Conservation (phyloP, 2,113 vertebrate genomes). For the Python bivittatus region DNA sequence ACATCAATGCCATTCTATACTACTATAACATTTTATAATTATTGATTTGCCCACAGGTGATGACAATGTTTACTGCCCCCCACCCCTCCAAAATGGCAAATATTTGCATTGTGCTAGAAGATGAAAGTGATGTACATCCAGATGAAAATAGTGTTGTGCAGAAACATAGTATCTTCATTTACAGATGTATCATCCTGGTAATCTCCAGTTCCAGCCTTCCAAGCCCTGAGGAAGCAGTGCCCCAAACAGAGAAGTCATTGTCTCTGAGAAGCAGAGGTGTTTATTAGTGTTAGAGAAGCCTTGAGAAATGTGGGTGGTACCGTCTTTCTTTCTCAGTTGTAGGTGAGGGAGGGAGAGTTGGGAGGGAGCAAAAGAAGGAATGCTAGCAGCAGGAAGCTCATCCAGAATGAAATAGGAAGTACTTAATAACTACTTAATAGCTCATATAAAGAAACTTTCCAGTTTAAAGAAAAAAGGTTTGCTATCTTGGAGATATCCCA, state of each 20-base stretch:
- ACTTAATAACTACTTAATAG: background rate
- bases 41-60: background rate
- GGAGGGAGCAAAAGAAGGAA: background rate
- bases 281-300: background rate
- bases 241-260: background rate
- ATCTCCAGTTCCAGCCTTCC: background rate
- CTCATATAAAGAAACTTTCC: background rate
- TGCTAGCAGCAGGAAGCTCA: background rate
- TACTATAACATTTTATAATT: slow-evolving; percentile 40
- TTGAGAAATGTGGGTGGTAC: background rate
- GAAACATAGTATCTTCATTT: background rate
- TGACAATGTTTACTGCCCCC: slow-evolving; percentile 3
- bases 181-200: background rate
- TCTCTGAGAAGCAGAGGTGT: background rate
- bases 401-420: background rate
- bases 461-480: background rate
- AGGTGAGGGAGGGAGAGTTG: background rate
- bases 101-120: background rate
- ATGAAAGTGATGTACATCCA: background rate
- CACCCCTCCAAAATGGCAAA: background rate
- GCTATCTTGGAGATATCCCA: background rate
- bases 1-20: slow-evolving; percentile 56
- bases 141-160: background rate
- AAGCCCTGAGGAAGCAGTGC: background rate
- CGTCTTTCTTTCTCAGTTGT: background rate